Evolutionary conservation across 1,140 invertebrate genomes (phyloP).

Genomic region (Spodoptera frugiperda): DNA sequence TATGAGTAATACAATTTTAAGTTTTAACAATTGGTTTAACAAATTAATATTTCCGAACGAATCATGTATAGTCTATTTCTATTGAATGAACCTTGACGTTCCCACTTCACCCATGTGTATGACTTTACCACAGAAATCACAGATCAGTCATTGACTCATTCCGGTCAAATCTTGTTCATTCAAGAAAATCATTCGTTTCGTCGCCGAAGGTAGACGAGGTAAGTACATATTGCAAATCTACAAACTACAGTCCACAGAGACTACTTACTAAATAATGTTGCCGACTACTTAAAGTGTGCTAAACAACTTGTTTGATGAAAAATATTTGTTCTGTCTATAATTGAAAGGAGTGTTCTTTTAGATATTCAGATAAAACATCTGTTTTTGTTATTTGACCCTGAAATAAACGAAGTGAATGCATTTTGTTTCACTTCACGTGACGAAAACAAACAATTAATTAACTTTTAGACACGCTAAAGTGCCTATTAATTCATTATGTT

Average conservation of each 20-base stretch:
- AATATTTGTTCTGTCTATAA: no score
- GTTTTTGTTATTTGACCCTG: no score
- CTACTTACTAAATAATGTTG: background rate
- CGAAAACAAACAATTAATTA: no score
- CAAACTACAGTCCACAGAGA: background rate
- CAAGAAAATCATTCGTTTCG: slow-evolving; percentile 52
- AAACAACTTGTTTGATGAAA: no score
- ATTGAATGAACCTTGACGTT: slow-evolving; percentile 16
- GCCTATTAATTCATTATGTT: no score
- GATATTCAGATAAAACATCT: no score
- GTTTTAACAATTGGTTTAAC: background rate
- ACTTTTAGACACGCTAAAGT: no score
- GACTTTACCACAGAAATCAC: background rate
- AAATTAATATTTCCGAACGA: background rate
- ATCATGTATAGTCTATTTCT: background rate
- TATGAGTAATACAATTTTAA: background rate
- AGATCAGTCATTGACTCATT: slow-evolving; percentile 26
- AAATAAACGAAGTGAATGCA: no score
- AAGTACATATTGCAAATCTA: slow-evolving; percentile 51
- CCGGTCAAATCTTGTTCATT: slow-evolving; percentile 37
- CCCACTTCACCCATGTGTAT: no score
- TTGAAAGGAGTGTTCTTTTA: no score
- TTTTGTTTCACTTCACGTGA: no score
- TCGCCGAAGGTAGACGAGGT: slow-evolving; percentile 53
- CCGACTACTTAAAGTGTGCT: slow-evolving; percentile 2